Conservation (phyloP, 1,140 invertebrate species). For the Pomacea maculata region DNA sequence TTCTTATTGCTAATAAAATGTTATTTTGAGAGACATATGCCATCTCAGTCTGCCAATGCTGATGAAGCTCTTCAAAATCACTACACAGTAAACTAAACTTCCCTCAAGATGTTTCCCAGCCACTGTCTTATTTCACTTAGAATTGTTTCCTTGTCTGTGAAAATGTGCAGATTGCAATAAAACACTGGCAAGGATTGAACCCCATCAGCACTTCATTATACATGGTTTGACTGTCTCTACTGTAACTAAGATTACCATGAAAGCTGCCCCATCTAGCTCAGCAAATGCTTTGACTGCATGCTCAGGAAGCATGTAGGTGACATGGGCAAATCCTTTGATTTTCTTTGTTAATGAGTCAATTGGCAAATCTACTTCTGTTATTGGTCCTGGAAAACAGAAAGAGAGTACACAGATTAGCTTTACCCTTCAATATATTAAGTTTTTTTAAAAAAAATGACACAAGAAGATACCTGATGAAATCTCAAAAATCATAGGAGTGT, state of each 20-base stretch:
- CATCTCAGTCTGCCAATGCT: too few relatives aligned
- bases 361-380: conserved; percentile 90
- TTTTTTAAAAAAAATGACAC: neutral
- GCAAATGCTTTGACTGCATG: conserved; percentile 90
- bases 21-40: too few relatives aligned
- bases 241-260: conserved; percentile 69
- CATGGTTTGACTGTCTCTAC: too few relatives aligned
- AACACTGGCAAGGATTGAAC: too few relatives aligned
- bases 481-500: conserved; percentile 2
- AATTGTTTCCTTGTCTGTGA: too few relatives aligned
- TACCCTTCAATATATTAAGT: neutral
- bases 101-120: too few relatives aligned
- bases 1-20: too few relatives aligned
- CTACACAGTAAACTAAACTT: too few relatives aligned
- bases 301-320: conserved; percentile 95
- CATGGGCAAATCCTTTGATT: conserved; percentile 92
- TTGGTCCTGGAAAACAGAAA: conserved; percentile 72
- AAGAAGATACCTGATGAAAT: neutral
- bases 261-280: conserved; percentile 86
- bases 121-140: too few relatives aligned
- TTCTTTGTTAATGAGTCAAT: conserved; percentile 85
- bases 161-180: too few relatives aligned
- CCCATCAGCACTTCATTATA: too few relatives aligned
- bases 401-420: neutral
- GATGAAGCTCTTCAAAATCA: too few relatives aligned